Conservation (phyloP, 2,888 invertebrate species). For the Callimorpha dominula region DNA sequence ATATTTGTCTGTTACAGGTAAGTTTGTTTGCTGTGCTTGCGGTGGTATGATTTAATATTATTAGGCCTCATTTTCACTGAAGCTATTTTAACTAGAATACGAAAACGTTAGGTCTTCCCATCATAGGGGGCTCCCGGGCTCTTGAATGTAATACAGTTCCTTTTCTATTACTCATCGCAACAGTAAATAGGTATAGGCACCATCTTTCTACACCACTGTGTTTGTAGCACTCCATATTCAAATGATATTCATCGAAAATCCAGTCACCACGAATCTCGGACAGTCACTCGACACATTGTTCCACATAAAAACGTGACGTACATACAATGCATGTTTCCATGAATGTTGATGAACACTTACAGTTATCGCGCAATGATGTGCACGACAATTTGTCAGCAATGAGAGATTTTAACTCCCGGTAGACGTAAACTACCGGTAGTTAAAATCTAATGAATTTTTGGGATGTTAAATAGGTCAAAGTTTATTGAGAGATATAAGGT, state of each 20-base stretch:
- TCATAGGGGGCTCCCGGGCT: not conserved
- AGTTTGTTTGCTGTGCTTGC: slow-evolving; percentile 1
- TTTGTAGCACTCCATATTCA: slow-evolving; percentile 17
- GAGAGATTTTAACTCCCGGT: too few species aligned
- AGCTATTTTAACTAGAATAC: not conserved
- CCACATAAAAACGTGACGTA: slow-evolving; percentile 38
- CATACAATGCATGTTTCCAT: slow-evolving; percentile 51
- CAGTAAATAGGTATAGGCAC: not conserved
- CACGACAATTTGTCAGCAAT: slow-evolving; percentile 47
- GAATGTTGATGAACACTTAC: slow-evolving; percentile 64
- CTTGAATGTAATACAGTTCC: too few species aligned
- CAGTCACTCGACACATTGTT: slow-evolving; percentile 25
- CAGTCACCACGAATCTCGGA: slow-evolving; percentile 21
- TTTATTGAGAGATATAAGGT: slow-evolving; percentile 3
- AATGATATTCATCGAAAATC: slow-evolving; percentile 18
- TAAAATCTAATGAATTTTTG: slow-evolving; percentile 44
- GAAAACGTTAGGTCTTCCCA: not conserved
- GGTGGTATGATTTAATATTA: slow-evolving; percentile 14
- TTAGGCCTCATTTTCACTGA: not conserved
- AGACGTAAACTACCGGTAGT: slow-evolving; percentile 40
- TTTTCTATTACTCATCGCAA: too few species aligned
- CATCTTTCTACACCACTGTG: not conserved
- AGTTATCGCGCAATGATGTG: slow-evolving; percentile 49
- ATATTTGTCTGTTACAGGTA: slow-evolving; percentile 22
- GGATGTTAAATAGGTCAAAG: slow-evolving; percentile 20